Base-by-base conservation (phyloP, 2,888 invertebrate species). In the Hydrotaea diabolus region DNA sequence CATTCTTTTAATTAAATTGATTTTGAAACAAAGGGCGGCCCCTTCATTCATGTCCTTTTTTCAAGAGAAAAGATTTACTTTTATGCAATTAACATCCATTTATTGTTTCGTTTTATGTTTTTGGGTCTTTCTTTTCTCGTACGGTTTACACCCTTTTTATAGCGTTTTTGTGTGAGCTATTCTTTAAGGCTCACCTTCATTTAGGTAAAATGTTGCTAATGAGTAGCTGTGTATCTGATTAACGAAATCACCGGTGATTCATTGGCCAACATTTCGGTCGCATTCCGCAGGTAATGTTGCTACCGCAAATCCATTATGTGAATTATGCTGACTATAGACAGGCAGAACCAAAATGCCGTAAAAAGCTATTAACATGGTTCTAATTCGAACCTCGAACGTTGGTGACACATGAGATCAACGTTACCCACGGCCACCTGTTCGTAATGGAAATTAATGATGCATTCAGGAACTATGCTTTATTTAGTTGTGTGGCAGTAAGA, bases 1-100 rank as follows among this genome's bases (percentile, higher is more conserved):
- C 69, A 69, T 23, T 46, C 69, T 69, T 66, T 46, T 69, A 46
- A 69, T 69, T 69, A 43, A 69, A 69, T 69, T 69, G 69, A 69
- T 69, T 69, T 69, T 69, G 69, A 46, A 69, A 69, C 46, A 46
- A 46, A 43, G 69, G 69, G 7, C 69, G 46, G 15, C 23, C 46
- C n/a, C n/a, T 8, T 62, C 62, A 31, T 62, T 31, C 31, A 8
- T 62, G 62, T 62, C 59, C 26, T n/a, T n/a, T n/a, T 26, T 31
- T 62, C 31, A 31, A 31, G 23, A 43, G 43, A 19, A 21, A 69
- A 69, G 69, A 69, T 69, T 43, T 69, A 19, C 23, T 23, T 39
- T 46, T 69, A 46, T 46, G 43, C 46, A 69, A 69, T 69, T 69
- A 69, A 69, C 43, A 69, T 46, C 43, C 23, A 15, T 69, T 69